These are phyloP conservation scores for Lepus townsendii DNA, from an alignment of 2,797 vertebrate genomes.

Conservation along the genomic window DNA sequence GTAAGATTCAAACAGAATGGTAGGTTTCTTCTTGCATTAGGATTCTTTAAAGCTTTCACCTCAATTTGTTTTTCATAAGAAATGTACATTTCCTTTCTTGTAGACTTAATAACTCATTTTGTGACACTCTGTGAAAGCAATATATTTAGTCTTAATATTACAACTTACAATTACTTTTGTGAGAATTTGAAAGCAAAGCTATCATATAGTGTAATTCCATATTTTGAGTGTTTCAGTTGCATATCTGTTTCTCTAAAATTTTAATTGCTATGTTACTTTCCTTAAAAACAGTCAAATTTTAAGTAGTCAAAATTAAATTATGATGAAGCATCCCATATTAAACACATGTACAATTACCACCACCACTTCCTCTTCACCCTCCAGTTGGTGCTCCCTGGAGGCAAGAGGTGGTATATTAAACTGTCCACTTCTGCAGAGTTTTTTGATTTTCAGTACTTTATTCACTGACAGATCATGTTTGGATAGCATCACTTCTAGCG, in stretches of 20 bases:
- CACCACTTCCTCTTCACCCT: neutral
- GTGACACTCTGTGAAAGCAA: slow-evolving; percentile 18
- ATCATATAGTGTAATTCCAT: neutral
- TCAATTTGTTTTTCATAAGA: neutral
- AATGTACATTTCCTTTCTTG: neutral
- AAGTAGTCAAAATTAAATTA: neutral
- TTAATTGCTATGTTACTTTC: slow-evolving; percentile 4
- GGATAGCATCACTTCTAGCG: neutral
- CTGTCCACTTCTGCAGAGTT: neutral
- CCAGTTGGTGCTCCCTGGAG: neutral
- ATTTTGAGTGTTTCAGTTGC: slow-evolving; percentile 6
- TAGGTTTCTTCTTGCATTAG: neutral
- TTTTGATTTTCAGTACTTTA: neutral
- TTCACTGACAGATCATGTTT: slow-evolving; percentile 7
- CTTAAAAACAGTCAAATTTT: neutral
- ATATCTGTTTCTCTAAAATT: slow-evolving; percentile 22
- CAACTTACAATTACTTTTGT: neutral
- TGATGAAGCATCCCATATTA: neutral
- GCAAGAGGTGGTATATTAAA: neutral
- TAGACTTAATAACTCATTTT: neutral
- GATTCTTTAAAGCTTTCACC: neutral
- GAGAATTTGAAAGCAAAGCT: slow-evolving; percentile 17
- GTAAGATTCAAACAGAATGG: slow-evolving; percentile 41
- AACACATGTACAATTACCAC: rapidly evolving
- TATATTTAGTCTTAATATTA: neutral